Percentiles rank a stretch among this genome's conserved stretches.
Evolutionary conservation across 2,888 invertebrate genomes (phyloP).

Genomic region (Thecocarcelia acutangulata): DNA sequence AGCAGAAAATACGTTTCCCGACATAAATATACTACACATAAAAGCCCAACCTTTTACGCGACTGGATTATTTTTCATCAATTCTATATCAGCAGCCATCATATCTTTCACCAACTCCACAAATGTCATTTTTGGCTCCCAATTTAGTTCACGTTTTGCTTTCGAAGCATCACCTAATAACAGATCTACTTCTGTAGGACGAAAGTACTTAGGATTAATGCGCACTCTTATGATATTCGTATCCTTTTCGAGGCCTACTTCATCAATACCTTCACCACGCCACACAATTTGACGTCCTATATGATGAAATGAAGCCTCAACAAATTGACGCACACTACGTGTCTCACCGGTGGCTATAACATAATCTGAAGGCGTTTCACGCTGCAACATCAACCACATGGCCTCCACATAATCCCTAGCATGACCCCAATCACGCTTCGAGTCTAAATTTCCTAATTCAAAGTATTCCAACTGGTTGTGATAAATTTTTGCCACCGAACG

Average conservation of each 20-base stretch:
- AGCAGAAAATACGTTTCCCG: too few relatives aligned
- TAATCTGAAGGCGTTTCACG: constrained; percentile 95
- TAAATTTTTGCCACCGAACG: constrained; percentile 98
- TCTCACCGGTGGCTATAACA: constrained; percentile 97
- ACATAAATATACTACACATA: too few relatives aligned
- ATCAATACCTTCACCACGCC: constrained; percentile 92
- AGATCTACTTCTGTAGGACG: constrained; percentile 98
- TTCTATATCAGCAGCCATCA: constrained; percentile 95
- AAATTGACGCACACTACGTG: constrained; percentile 97
- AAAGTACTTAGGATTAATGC: constrained; percentile 96
- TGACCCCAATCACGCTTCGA: constrained; percentile 99
- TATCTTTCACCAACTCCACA: constrained; percentile 93
- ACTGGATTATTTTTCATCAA: constrained; percentile 95
- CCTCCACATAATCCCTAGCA: constrained; percentile 97
- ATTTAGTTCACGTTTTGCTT: constrained; percentile 92
- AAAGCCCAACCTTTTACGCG: constrained; percentile 85
- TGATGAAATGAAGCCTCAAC: constrained; percentile 94
- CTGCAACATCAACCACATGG: constrained; percentile 99
- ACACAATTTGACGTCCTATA: constrained; percentile 90
- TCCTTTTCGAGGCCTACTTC: constrained; percentile 88
- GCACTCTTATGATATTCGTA: constrained; percentile 89
- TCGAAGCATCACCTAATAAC: constrained; percentile 94
- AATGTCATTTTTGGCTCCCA: constrained; percentile 94
- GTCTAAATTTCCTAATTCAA: constrained; percentile 97
- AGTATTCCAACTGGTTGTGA: constrained; percentile 90